Base-by-base conservation (phyloP, 1,140 invertebrate species). In the Monomorium pharaonis region DNA sequence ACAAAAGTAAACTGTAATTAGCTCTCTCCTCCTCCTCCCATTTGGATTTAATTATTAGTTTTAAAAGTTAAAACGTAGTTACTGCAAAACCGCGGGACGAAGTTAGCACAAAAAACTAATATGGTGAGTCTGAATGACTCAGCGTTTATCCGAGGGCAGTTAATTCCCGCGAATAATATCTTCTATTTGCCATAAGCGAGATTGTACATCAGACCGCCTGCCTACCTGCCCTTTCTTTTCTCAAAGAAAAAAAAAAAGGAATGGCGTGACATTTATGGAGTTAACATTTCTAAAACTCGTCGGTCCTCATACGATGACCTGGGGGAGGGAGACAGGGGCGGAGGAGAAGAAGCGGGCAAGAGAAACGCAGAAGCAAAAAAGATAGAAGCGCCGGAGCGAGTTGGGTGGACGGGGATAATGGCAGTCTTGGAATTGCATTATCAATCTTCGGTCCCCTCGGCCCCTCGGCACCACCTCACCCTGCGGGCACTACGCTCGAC, bases 391-490 rank as follows among this genome's bases (percentile, higher is more conserved):
- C 90, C 88, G 90, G 92, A 92, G 93, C 90, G 92, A 93, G 92
- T 91, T 88, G 77, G 89, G 92, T 92, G 91, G 93, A 91, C 90
- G 92, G 94, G 93, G 94, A 91, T 95, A 95, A 95, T 95, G 94
- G 94, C 92, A 95, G 94, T 95, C 94, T 95, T 95, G 93, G 94
- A 95, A 95, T 95, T 95, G 94, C 94, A 94, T 95, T 95, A 95
- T 95, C 94, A 95, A 95, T 95, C 94, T 95, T 94, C 92, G 84
- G 91, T 91, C 91, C 94, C 94, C 94, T 92, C 90, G 81, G 75
- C 90, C 81, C 85, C 81, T 87, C 86, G 63, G 81, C 89, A 86
- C 74, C 76, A 67, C 86, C 89, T 85, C 86, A 62, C 89, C 92
- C 92, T 90, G 85, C 91, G 86, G 92, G 90, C 88, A 90, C 89